A percentile compares a stretch with the other conserved stretches of the same genome.
Conservation (phyloP, 2,797 vertebrate genomes). For the Intellagama lesueurii region DNA sequence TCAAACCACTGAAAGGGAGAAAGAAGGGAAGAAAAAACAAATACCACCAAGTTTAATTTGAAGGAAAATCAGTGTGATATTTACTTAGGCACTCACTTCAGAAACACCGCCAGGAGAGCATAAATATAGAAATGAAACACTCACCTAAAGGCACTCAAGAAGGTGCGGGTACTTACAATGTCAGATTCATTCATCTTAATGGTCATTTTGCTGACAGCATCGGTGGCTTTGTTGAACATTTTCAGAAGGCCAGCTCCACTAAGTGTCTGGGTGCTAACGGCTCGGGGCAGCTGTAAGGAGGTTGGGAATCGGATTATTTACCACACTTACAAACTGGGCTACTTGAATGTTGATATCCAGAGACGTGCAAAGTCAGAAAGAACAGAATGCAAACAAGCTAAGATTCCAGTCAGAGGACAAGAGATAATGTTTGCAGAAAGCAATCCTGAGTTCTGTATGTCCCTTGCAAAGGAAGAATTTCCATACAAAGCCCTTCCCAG, state of each 20-base stretch:
- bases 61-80: not conserved
- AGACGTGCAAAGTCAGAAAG: not conserved
- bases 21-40: not conserved
- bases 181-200: constrained; percentile 99
- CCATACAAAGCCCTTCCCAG: too few relatives aligned
- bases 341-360: not conserved
- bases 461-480: not conserved
- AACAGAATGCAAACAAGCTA: not conserved
- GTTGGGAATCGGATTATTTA: constrained; percentile 1
- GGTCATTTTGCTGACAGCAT: constrained; percentile 99
- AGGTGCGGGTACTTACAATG: constrained; percentile 82
- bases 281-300: constrained; percentile 88
- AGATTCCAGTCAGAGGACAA: not conserved
- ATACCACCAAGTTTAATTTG: too few relatives aligned
- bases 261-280: constrained; percentile 91
- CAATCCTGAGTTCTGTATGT: not conserved
- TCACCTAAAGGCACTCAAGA: not conserved
- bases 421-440: not conserved
- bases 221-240: constrained; percentile 97
- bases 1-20: constrained; percentile 94
- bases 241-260: constrained; percentile 96
- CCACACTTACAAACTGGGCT: not conserved
- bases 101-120: not conserved
- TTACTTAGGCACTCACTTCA: too few relatives aligned
- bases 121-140: fast-evolving